A percentile compares a stretch with the other conserved stretches of the same genome.
phyloP scores from a whole-genome alignment of 1,140 invertebrate species.

The Drosophila nebulosa region DNA sequence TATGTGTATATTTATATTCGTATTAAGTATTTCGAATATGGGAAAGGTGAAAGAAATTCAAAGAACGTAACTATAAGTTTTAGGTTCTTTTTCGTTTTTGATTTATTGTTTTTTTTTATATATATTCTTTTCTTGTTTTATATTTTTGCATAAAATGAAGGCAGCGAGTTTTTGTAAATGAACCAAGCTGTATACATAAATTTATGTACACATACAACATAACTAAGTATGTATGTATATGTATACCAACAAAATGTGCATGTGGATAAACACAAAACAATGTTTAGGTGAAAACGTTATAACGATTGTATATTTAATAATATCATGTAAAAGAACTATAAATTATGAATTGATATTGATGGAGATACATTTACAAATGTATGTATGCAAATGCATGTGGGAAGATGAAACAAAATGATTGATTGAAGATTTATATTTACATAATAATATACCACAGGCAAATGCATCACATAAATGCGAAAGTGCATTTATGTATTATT shows the following conservation, averaged over 20 bases:
- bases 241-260: conserved; percentile 6
- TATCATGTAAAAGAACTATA: conserved; percentile 17
- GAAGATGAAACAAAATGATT: background rate
- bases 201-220: conserved; percentile 35
- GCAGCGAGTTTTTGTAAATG: conserved; percentile 46
- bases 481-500: conserved; percentile 11
- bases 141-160: background rate
- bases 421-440: conserved; percentile 45
- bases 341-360: conserved; percentile 2
- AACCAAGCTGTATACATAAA: conserved; percentile 42
- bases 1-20: conserved; percentile 45
- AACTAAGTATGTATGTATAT: conserved; percentile 22
- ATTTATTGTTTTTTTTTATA: conserved; percentile 43
- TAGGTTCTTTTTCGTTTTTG: conserved; percentile 60
- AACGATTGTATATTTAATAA: conserved; percentile 63
- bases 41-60: conserved; percentile 76
- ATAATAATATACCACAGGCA: conserved; percentile 19
- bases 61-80: conserved; percentile 74
- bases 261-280: conserved; percentile 19
- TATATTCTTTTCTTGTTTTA: conserved; percentile 19
- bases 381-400: background rate
- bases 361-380: background rate
- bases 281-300: conserved; percentile 71
- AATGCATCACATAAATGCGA: background rate
- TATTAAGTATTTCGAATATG: conserved; percentile 73